Evolutionary conservation across 2,888 invertebrate species (phyloP).

Genomic region (Aromia moschata): DNA sequence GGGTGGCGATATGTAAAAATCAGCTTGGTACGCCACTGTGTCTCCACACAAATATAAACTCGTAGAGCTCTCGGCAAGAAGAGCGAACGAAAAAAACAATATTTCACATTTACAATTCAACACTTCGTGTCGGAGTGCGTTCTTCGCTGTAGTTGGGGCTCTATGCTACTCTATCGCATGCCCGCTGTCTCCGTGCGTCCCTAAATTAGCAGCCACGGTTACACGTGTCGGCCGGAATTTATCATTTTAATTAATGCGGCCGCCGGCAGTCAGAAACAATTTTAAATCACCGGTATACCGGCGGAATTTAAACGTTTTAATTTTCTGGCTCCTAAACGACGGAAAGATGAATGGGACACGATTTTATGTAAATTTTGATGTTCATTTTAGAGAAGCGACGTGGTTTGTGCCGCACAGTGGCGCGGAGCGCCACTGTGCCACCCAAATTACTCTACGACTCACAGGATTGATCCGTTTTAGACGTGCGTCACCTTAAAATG

Average conservation of each 20-base stretch:
- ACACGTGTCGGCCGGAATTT: conserved; percentile 16
- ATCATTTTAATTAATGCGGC: conserved; percentile 21
- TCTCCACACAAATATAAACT: background rate
- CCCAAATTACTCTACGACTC: too few species aligned
- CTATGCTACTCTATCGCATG: background rate
- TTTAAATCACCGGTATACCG: background rate
- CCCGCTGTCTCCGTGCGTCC: background rate
- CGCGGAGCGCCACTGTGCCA: too few species aligned
- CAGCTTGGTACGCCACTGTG: background rate
- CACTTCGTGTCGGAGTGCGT: conserved; percentile 11
- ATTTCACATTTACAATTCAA: conserved; percentile 19
- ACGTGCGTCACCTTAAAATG: too few species aligned
- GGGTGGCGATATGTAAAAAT: too few species aligned
- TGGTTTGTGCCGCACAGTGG: too few species aligned
- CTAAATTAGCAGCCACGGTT: background rate
- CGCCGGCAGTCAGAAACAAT: conserved; percentile 7
- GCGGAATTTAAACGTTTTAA: conserved; percentile 16
- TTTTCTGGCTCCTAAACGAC: conserved; percentile 5
- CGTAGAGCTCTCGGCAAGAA: background rate
- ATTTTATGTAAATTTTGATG: background rate
- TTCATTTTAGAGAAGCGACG: background rate
- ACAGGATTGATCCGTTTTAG: too few species aligned
- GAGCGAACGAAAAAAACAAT: conserved; percentile 21
- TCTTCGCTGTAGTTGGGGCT: too few species aligned
- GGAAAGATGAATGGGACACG: conserved; percentile 1